Evolutionary conservation across 53 echinoderm and acorn worm genomes (phyloP), one percentile per base, ranked within the genome.

Genomic region (Mesocentrotus franciscanus): DNA sequence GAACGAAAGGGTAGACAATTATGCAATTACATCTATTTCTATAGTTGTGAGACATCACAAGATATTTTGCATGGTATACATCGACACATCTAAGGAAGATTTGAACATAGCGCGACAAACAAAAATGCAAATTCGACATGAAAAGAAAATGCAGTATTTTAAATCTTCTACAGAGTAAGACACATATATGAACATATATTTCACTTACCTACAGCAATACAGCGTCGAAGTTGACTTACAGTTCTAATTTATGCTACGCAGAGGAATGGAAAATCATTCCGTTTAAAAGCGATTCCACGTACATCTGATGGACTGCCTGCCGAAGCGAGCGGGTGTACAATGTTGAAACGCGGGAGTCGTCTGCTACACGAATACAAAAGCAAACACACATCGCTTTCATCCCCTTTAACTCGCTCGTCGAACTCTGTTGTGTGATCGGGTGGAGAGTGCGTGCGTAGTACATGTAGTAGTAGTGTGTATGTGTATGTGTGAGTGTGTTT

Each of bases 331-430:
- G 17, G 42, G 8, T 81, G 36, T 42, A 39, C 9, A 36, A 22
- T 81, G 81, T 16, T 30, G 78, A 36, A 16, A 81, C 36, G 36
- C 81, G 42, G 18, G 36, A 42, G 18, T 39, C 81, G 81, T 81
- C 81, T 81, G 81, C 81, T 81, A 42, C 17, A 42, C 42, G 11
- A 81, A 81, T 81, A 81, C 81, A 81, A 81, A 42, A 36, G 81
- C 81, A 81, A 81, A 81, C 36, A 81, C 81, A 20, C 8, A 81
- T 9, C 7, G 18, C 81, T 42, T 81, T 81, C 81, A 42, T 81
- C 81, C 9, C 42, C 8, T 9, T 18, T 64, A 64, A 5, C 81
- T 32, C 32, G 78, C 33, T 30, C 14, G 9, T 13, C 12, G 76
- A 76, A 30, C 30, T 76, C 32, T 14, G 76, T 33, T 81, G 81